Base-by-base conservation (phyloP, 2,888 invertebrate genomes). In the Chirona hameri region DNA sequence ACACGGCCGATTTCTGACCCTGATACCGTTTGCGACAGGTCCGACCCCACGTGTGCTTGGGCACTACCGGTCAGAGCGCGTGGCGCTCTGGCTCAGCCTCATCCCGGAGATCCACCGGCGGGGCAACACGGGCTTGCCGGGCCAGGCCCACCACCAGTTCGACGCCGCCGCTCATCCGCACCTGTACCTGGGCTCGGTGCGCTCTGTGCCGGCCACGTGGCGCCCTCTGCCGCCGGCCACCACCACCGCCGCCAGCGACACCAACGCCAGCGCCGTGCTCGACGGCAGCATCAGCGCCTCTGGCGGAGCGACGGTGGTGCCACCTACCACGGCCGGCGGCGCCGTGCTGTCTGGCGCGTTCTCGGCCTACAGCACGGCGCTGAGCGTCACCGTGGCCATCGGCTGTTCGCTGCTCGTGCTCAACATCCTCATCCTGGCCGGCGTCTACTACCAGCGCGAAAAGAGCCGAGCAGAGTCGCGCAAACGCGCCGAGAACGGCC, bases 361-460 rank as follows among this genome's bases (percentile, higher is more conserved):
- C 80, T 48, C 52, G 3, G 86, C 95, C 0, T 96, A 96, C 87
- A 95, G 95, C 0, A 96, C 96, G 9, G 96, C 96, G 1, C 89
- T 97, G 24, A 95, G 95, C 88, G 95, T 96, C 0, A 97, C 96
- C n/a, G 96, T 98, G 86, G 97, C 97, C 81, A 96, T 98, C 85
- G 98, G 98, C 60, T 96, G 97, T 87, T 96, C 96, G 10, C 89
- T 98, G 83, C 91, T 98, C 29, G 95, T 97, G 86, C 90, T 97
- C 7, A 98, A 98, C 87, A 95, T 97, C 79, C 90, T 97, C 60
- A 96, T 98, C 87, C 97, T 97, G 87, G 97, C 96, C 82, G 97
- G 96, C 9, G 95, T 97, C 0, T 97, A 97, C 88, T 76, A 76
- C 46, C 76, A 76, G 76, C 86, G 89, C 83, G 88, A 89, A 81